These are phyloP conservation scores for Astyanax mexicanus DNA, from an alignment of 2,797 vertebrate species.

Conservation along the genomic window DNA sequence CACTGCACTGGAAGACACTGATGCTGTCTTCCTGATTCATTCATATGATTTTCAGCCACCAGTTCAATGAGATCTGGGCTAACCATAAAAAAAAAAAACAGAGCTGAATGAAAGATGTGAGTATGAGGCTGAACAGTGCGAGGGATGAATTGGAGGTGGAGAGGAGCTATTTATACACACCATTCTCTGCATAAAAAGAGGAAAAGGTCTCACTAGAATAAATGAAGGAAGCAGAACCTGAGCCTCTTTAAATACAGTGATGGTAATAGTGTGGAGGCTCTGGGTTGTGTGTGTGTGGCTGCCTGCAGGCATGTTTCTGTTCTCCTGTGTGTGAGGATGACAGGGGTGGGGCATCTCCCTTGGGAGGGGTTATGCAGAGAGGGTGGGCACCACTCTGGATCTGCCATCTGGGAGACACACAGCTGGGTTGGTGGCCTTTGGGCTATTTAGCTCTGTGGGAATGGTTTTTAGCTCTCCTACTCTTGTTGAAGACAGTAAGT, in stretches of 20 bases:
- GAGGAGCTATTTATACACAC: background rate
- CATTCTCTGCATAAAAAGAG: background rate
- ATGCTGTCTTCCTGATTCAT: slow-evolving; percentile 6
- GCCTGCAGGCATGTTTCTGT: too few species aligned
- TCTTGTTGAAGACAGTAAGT: too few species aligned
- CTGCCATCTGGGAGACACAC: too few species aligned
- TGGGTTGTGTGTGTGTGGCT: too few species aligned
- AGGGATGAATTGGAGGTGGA: background rate
- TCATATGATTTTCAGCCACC: slow-evolving; percentile 7
- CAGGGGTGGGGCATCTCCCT: too few species aligned
- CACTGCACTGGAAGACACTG: slow-evolving; percentile 4
- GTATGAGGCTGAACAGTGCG: background rate
- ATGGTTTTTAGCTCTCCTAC: too few species aligned
- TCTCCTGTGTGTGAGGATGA: too few species aligned
- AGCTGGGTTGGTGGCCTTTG: too few species aligned
- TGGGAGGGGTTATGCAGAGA: too few species aligned
- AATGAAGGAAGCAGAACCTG: background rate
- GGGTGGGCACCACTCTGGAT: too few species aligned
- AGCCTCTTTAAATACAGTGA: background rate
- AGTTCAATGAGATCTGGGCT: slow-evolving; percentile 4
- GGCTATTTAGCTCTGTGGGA: too few species aligned
- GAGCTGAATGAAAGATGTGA: background rate
- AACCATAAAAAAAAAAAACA: slow-evolving; percentile 1
- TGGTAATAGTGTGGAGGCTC: too few species aligned
- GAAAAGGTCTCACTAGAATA: background rate